phyloP scores from a whole-genome alignment of 92 coral and sea anemone species.

The Siderastrea radians region DNA sequence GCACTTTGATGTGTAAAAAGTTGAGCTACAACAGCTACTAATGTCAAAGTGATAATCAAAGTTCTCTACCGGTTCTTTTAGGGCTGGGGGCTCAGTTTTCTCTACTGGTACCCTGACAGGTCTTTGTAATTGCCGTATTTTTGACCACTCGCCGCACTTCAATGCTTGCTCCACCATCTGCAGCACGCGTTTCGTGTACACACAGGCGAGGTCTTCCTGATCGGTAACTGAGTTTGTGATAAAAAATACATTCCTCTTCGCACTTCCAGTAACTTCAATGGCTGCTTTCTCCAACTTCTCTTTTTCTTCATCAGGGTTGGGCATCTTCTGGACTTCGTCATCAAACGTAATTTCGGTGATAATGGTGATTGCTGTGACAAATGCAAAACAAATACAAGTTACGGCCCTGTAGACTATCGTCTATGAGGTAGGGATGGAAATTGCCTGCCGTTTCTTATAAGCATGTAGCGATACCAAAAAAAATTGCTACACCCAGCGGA shows the following conservation, averaged over 20 bases:
- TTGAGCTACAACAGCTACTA: no score
- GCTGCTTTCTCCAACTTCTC: slow-evolving; percentile 1
- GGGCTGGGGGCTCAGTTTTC: no score
- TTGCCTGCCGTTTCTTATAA: no score
- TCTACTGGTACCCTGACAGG: no score
- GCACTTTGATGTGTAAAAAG: no score
- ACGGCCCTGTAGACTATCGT: no score
- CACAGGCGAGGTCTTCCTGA: not conserved
- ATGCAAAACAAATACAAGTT: not conserved
- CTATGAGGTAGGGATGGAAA: no score
- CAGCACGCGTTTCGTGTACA: slow-evolving; percentile 23
- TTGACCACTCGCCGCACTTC: slow-evolving; percentile 36
- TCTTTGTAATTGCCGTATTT: no score
- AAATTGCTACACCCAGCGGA: no score
- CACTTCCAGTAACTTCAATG: slow-evolving; percentile 16
- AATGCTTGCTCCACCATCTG: not conserved
- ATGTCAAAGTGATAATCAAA: no score
- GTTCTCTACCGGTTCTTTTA: no score
- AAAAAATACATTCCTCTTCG: slow-evolving; percentile 1
- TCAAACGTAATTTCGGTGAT: slow-evolving; percentile 30
- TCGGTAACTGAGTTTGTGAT: not conserved
- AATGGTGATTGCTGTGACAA: slow-evolving; percentile 9
- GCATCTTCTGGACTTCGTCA: slow-evolving; percentile 6
- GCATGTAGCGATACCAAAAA: no score
- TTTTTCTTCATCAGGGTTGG: slow-evolving; percentile 3